Evolutionary conservation across 2,113 vertebrate genomes (phyloP).

Genomic region (Chamaetylas fuelleborni): DNA sequence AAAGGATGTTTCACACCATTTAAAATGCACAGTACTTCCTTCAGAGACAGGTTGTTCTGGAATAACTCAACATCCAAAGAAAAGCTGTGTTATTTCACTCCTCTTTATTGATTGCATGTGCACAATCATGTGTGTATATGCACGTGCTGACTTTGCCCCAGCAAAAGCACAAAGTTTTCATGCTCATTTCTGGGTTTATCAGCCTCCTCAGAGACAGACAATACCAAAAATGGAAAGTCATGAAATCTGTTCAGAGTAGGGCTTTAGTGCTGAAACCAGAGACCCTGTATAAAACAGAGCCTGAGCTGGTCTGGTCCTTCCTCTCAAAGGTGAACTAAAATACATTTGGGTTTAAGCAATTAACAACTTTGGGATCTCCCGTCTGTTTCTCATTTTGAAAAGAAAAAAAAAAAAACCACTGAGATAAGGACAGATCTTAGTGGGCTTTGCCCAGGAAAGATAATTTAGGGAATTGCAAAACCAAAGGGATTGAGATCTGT

Average conservation of each 20-base stretch:
- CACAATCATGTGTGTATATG: not conserved
- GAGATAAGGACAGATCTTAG: not conserved
- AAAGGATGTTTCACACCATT: conserved; percentile 58
- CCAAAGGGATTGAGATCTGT: not conserved
- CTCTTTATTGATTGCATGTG: conserved; percentile 13
- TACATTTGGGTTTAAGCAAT: not conserved
- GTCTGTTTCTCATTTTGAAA: not conserved
- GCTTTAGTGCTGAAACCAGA: not conserved
- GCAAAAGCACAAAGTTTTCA: not conserved
- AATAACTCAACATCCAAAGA: conserved; percentile 38
- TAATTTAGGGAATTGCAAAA: not conserved
- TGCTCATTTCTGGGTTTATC: not conserved
- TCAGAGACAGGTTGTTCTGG: conserved; percentile 56
- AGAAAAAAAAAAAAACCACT: not conserved
- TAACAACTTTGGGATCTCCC: not conserved
- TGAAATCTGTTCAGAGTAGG: not conserved
- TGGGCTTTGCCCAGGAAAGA: not conserved
- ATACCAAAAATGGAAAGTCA: not conserved
- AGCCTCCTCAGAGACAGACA: not conserved
- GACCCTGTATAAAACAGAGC: not conserved
- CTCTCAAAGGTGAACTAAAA: not conserved
- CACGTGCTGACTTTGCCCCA: not conserved
- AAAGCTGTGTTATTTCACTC: not conserved
- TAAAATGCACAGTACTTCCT: conserved; percentile 27
- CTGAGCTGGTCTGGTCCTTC: not conserved